These are phyloP conservation scores for Cyprinodon diabolis DNA, from an alignment of 2,797 vertebrate species.

Conservation along the genomic window DNA sequence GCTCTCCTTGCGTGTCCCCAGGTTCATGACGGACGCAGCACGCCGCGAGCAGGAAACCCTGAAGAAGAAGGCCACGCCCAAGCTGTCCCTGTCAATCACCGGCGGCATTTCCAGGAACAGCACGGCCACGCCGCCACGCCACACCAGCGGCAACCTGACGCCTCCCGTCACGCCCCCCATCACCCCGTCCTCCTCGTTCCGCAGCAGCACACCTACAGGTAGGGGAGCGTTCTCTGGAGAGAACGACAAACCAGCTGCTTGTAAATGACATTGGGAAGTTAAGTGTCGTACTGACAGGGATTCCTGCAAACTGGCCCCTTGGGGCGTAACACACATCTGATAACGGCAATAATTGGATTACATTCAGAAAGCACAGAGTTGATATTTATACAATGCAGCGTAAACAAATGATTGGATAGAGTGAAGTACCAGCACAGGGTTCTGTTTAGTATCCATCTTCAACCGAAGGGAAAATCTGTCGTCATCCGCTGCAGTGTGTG, in stretches of 20 bases:
- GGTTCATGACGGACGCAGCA: conserved; percentile 98
- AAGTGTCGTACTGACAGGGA: conserved; percentile 26
- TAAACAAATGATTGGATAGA: too few relatives aligned
- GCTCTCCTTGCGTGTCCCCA: conserved; percentile 42
- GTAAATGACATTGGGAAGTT: not conserved
- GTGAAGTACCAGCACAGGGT: not conserved
- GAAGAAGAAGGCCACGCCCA: conserved; percentile 96
- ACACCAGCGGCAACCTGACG: conserved; percentile 98
- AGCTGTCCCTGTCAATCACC: conserved; percentile 93
- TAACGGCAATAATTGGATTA: not conserved
- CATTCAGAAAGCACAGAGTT: not conserved
- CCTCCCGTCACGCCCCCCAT: conserved; percentile 99
- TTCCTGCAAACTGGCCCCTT: conserved; percentile 9
- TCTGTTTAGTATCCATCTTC: not conserved
- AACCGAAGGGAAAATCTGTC: conserved; percentile 18
- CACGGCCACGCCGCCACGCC: conserved; percentile 96
- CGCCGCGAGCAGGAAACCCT: conserved; percentile 95
- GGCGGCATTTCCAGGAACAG: conserved; percentile 93
- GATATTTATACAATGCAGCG: too few relatives aligned
- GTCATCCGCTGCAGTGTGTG: conserved; percentile 12
- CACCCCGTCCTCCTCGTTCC: conserved; percentile 97
- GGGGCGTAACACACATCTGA: not conserved
- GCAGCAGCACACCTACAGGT: conserved; percentile 99
- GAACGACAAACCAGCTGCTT: conserved; percentile 25
- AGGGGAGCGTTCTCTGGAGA: conserved; percentile 48